A percentile compares a stretch with the other conserved stretches of the same genome.
Conservation (phyloP, 2,797 vertebrate species). For the Botia almorhae region DNA sequence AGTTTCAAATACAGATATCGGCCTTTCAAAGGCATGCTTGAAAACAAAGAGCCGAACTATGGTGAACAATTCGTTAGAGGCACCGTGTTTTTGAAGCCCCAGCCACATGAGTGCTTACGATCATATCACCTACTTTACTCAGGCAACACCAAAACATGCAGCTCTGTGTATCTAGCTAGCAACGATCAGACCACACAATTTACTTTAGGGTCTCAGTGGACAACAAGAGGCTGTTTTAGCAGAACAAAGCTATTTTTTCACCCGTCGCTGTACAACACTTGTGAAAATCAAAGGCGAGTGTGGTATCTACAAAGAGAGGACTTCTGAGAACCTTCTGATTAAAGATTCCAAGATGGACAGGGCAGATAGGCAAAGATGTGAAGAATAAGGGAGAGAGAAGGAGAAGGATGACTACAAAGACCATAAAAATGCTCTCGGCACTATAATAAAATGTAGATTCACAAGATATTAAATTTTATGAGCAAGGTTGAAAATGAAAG, state of each 20-base stretch:
- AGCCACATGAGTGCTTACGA: slow-evolving; percentile 39
- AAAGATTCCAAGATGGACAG: slow-evolving; percentile 51
- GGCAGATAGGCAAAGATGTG: slow-evolving; percentile 38
- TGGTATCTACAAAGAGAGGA: slow-evolving; percentile 53
- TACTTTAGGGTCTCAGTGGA: slow-evolving; percentile 42
- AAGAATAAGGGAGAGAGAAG: slow-evolving; percentile 25
- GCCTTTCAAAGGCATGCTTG: background rate
- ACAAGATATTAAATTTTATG: slow-evolving; percentile 54
- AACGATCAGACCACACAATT: slow-evolving; percentile 47
- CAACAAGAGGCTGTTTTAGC: slow-evolving; percentile 40
- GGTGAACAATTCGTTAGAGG: background rate
- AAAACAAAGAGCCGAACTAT: slow-evolving; percentile 4
- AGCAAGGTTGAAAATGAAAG: slow-evolving; percentile 39
- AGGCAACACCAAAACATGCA: slow-evolving; percentile 23
- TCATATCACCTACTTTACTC: slow-evolving; percentile 47
- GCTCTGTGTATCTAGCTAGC: slow-evolving; percentile 27
- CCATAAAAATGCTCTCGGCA: slow-evolving; percentile 50
- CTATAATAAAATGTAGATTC: slow-evolving; percentile 58
- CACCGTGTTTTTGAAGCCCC: slow-evolving; percentile 27
- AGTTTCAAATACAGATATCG: background rate
- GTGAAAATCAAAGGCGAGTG: slow-evolving; percentile 47
- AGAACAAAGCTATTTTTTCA: slow-evolving; percentile 48
- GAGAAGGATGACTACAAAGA: slow-evolving; percentile 48
- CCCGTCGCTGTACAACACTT: slow-evolving; percentile 18
- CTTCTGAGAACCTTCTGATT: slow-evolving; percentile 55